A percentile compares a stretch with the other conserved stretches of the same genome.
Evolutionary conservation across 1,140 invertebrate genomes (phyloP).

Genomic region (Bicyclus anynana): DNA sequence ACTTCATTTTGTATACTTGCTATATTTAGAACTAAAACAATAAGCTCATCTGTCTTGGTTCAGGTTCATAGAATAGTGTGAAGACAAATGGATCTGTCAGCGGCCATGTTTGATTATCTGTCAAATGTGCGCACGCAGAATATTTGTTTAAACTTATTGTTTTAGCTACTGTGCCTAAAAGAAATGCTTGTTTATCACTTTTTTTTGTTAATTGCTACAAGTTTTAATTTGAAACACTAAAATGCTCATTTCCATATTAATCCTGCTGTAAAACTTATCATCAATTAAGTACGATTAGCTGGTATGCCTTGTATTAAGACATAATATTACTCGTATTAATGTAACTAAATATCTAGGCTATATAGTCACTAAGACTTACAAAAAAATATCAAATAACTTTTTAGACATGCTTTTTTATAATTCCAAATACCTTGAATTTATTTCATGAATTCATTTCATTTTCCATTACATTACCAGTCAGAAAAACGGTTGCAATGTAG

Average conservation of each 20-base stretch:
- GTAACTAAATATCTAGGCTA: no score
- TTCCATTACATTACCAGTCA: no score
- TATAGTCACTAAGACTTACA: no score
- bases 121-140: background rate
- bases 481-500: no score
- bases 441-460: no score
- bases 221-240: background rate
- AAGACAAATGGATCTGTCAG: slow-evolving; percentile 1
- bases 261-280: no score
- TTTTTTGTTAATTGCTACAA: background rate
- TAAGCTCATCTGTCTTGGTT: slow-evolving; percentile 1
- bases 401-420: no score
- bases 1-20: background rate
- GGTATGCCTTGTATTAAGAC: no score
- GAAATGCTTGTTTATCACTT: background rate
- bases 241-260: background rate
- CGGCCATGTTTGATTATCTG: background rate
- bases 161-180: background rate
- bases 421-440: no score
- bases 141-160: slow-evolving; percentile 1
- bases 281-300: no score
- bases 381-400: no score
- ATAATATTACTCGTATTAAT: no score
- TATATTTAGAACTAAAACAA: slow-evolving; percentile 2
- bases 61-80: background rate